Percentiles rank a stretch among this genome's conserved stretches.
These are phyloP conservation scores for Drosophila kuntzei DNA, from an alignment of 2,888 invertebrate genomes.

Conservation along the genomic window DNA sequence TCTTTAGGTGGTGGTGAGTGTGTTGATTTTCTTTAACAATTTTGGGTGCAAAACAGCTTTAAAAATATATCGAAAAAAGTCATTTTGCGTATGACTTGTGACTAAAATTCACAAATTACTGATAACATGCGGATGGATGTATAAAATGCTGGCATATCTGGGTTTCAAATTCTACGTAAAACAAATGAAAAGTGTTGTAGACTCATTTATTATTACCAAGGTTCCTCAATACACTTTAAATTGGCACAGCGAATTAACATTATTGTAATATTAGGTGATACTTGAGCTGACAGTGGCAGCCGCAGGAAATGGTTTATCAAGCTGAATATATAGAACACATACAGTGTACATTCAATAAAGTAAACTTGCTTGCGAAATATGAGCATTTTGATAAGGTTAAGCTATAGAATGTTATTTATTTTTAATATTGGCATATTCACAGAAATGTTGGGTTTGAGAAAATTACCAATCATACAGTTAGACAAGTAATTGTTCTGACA, in stretches of 20 bases:
- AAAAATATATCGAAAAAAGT: conserved; percentile 16
- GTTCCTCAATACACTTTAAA: conserved; percentile 30
- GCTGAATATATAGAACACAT: conserved; percentile 20
- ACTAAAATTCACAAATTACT: conserved; percentile 15
- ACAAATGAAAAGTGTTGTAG: conserved; percentile 3
- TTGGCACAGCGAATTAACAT: conserved; percentile 31
- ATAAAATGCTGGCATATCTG: not conserved
- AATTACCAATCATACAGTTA: no score
- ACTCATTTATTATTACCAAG: conserved; percentile 35
- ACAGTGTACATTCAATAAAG: conserved; percentile 16
- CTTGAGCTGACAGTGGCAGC: conserved; percentile 37
- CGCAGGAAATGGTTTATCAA: conserved; percentile 66
- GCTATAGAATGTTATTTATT: not conserved
- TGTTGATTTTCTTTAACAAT: not conserved
- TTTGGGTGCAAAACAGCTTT: conserved; percentile 21
- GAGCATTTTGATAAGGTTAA: not conserved
- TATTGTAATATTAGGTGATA: conserved; percentile 38
- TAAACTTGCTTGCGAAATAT: not conserved
- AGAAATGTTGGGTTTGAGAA: not conserved
- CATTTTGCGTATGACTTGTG: conserved; percentile 19
- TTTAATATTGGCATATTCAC: not conserved
- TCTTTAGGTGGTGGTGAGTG: not conserved
- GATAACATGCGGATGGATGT: conserved; percentile 24
- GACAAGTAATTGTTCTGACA: no score
- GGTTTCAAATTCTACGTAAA: not conserved